phyloP scores from a whole-genome alignment of 2,113 vertebrate species.

The Colistium nudipinnis region DNA sequence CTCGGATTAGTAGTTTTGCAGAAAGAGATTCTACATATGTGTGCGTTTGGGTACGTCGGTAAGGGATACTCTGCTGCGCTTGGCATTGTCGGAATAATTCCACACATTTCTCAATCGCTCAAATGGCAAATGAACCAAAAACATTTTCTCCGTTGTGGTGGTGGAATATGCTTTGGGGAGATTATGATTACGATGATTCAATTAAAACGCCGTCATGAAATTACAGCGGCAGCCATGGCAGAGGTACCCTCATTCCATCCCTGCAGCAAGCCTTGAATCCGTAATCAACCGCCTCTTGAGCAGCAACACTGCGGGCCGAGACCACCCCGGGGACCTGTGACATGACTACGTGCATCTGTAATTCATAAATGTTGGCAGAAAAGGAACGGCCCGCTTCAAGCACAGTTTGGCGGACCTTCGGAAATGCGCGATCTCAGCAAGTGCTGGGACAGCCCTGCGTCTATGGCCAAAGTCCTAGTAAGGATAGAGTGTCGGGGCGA shows the following conservation, averaged over 20 bases:
- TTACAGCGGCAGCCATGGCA: slow-evolving; percentile 50
- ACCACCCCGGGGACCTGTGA: slow-evolving; percentile 37
- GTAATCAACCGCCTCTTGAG: slow-evolving; percentile 6
- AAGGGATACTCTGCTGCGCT: slow-evolving; percentile 50
- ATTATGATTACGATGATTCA: slow-evolving; percentile 29
- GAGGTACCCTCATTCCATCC: slow-evolving; percentile 24
- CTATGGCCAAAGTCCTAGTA: slow-evolving; percentile 78
- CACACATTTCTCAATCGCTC: slow-evolving; percentile 6
- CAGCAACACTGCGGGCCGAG: slow-evolving; percentile 19
- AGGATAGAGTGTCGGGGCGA: slow-evolving; percentile 54
- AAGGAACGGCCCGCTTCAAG: slow-evolving; percentile 61
- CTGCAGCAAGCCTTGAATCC: slow-evolving; percentile 11
- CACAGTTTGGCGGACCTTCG: slow-evolving; percentile 69
- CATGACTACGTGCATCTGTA: slow-evolving; percentile 54
- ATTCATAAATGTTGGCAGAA: slow-evolving; percentile 50
- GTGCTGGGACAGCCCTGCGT: slow-evolving; percentile 67
- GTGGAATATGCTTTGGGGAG: slow-evolving; percentile 3
- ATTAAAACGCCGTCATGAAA: slow-evolving; percentile 26
- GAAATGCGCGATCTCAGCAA: slow-evolving; percentile 63
- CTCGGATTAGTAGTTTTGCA: too few species aligned
- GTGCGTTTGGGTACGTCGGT: neutral
- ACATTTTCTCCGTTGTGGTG: slow-evolving; percentile 16
- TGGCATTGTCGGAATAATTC: slow-evolving; percentile 18
- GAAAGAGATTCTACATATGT: too few species aligned
- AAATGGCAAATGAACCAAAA: slow-evolving; percentile 23